Evolutionary conservation across 2,888 invertebrate genomes (phyloP).

Genomic region (Limnephilus rhombicus): DNA sequence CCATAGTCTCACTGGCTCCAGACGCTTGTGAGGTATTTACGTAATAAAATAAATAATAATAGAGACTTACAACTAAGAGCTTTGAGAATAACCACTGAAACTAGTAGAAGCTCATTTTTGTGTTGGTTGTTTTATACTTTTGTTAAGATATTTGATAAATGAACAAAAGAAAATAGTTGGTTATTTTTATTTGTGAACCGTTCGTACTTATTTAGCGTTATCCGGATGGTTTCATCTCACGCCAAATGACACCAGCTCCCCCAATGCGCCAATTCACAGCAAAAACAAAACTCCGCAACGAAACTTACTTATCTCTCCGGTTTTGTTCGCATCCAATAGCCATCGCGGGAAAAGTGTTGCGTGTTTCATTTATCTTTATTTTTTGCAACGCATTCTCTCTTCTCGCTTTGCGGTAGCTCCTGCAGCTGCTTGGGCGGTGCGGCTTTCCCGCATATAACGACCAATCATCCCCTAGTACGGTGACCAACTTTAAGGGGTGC

Average conservation of each 20-base stretch:
- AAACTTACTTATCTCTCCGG: background rate
- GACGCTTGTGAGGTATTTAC: too few species aligned
- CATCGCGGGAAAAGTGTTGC: slow-evolving; percentile 35
- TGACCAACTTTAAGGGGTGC: background rate
- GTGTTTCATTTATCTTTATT: slow-evolving; percentile 63
- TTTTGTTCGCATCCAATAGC: slow-evolving; percentile 16
- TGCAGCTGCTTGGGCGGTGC: slow-evolving; percentile 7
- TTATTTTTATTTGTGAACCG: background rate
- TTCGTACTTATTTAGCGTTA: background rate
- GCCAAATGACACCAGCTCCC: background rate
- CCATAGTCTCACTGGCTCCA: too few species aligned
- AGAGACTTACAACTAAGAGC: too few species aligned
- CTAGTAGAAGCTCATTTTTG: too few species aligned
- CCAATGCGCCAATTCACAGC: background rate
- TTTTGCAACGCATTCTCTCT: slow-evolving; percentile 56
- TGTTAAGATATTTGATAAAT: too few species aligned
- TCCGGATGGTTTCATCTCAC: background rate
- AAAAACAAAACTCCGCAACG: background rate
- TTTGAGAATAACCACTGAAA: too few species aligned
- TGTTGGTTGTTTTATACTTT: too few species aligned
- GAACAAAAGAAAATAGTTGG: background rate
- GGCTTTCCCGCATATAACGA: slow-evolving; percentile 60
- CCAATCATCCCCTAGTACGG: slow-evolving; percentile 58
- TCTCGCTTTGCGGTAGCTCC: background rate
- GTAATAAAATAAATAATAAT: too few species aligned